These are phyloP conservation scores for Montipora capricornis DNA, from an alignment of 64 coral and sea anemone genomes.

Conservation along the genomic window DNA sequence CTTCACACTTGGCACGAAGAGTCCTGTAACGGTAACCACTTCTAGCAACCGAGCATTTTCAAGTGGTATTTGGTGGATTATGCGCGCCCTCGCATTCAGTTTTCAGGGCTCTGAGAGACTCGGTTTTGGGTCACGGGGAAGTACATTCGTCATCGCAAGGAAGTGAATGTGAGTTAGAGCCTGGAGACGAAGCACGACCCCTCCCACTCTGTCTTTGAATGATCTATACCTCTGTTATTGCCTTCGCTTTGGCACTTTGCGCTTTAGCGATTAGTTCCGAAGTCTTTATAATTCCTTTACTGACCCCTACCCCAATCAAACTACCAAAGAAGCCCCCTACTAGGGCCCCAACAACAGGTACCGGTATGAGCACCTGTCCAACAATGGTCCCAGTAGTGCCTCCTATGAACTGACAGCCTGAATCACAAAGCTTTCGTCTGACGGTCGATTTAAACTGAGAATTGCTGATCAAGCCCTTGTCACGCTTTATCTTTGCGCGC, in stretches of 20 bases:
- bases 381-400: conserved; percentile 98
- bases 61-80: too few relatives aligned
- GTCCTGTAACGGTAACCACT: too few relatives aligned
- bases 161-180: background rate
- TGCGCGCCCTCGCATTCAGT: too few relatives aligned
- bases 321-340: conserved; percentile 97
- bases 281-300: conserved; percentile 96
- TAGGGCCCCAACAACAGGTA: conserved; percentile 95
- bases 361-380: conserved; percentile 95
- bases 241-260: conserved; percentile 69
- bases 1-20: background rate
- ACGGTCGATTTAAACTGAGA: conserved; percentile 87
- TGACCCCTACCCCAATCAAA: conserved; percentile 96
- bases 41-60: too few relatives aligned
- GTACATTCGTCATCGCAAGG: too few relatives aligned
- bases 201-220: background rate
- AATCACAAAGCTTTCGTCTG: conserved; percentile 84
- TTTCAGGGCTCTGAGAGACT: too few relatives aligned
- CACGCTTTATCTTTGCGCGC: conserved; percentile 82
- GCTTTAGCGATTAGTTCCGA: conserved; percentile 88
- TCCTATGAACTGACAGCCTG: conserved; percentile 96
- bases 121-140: too few relatives aligned
- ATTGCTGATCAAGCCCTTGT: conserved; percentile 87
- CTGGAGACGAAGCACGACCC: background rate
- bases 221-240: conserved; percentile 77